Conservation (phyloP, 2,113 vertebrate genomes). For the Rhea americana region DNA sequence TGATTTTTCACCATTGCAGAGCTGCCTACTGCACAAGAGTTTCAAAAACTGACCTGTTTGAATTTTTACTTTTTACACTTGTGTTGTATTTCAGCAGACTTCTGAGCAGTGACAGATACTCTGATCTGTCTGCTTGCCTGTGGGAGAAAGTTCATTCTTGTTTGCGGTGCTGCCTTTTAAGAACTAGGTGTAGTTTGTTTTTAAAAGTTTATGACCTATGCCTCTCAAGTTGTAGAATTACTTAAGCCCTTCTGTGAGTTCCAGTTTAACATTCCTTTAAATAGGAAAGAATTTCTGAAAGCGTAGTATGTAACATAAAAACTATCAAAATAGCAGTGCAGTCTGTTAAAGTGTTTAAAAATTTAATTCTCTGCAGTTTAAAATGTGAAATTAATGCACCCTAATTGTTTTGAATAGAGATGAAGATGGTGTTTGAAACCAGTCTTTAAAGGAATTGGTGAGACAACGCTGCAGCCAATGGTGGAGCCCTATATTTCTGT, state of each 20-base stretch:
- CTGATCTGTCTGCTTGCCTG: background rate
- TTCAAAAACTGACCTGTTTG: background rate
- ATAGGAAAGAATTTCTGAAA: conserved; percentile 55
- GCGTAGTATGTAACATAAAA: conserved; percentile 44
- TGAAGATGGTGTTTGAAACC: conserved; percentile 39
- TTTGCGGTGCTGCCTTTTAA: background rate
- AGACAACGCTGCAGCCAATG: conserved; percentile 34
- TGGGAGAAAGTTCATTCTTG: background rate
- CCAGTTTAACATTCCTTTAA: conserved; percentile 52
- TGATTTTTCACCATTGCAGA: background rate
- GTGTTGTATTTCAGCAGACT: background rate
- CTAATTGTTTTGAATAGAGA: conserved; percentile 57
- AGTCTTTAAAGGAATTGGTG: conserved; percentile 58
- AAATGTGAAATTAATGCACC: conserved; percentile 55
- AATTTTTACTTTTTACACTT: background rate
- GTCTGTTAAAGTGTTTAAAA: conserved; percentile 62
- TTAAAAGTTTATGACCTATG: conserved; percentile 31
- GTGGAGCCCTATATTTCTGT: conserved; percentile 50
- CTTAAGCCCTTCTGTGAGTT: conserved; percentile 18
- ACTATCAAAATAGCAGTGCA: conserved; percentile 40
- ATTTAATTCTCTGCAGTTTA: conserved; percentile 43
- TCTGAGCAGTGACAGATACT: background rate
- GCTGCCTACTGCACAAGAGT: background rate
- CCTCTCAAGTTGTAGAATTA: conserved; percentile 9
- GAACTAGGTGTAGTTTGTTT: background rate